A percentile compares a stretch with the other conserved stretches of the same genome.
phyloP scores from a whole-genome alignment of 2,888 invertebrate genomes.

The Eucriotettix oculatus region DNA sequence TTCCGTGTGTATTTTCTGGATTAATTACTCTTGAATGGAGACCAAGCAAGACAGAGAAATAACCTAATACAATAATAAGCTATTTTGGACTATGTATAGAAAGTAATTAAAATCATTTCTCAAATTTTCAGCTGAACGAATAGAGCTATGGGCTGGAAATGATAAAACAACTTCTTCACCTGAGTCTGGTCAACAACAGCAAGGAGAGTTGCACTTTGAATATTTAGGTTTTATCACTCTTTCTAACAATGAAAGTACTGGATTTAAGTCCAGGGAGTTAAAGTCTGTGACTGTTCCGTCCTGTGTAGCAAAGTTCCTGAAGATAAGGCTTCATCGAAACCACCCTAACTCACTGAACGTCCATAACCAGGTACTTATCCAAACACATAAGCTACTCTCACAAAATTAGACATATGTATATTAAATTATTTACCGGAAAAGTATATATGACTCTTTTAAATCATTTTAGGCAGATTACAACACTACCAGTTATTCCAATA shows the following conservation, averaged over 20 bases:
- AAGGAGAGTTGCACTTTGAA: slow-evolving; percentile 36
- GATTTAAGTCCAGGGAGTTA: slow-evolving; percentile 64
- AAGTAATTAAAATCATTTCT: too few species aligned
- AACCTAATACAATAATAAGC: too few species aligned
- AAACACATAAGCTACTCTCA: too few species aligned
- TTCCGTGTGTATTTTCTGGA: too few species aligned
- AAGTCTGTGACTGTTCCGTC: slow-evolving; percentile 67
- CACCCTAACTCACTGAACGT: slow-evolving; percentile 66
- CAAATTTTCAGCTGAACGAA: slow-evolving; percentile 41
- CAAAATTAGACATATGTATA: too few species aligned
- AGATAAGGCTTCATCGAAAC: slow-evolving; percentile 68
- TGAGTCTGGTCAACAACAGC: slow-evolving; percentile 8
- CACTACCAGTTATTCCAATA: background rate
- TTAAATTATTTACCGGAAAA: too few species aligned
- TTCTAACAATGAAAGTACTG: slow-evolving; percentile 61
- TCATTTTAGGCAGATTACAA: too few species aligned
- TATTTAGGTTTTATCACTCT: slow-evolving; percentile 59
- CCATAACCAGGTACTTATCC: slow-evolving; percentile 53
- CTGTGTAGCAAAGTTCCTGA: slow-evolving; percentile 49
- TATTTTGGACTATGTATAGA: too few species aligned
- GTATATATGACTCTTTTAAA: too few species aligned
- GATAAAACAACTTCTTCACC: slow-evolving; percentile 16
- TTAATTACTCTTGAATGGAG: too few species aligned
- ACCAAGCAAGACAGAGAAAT: too few species aligned
- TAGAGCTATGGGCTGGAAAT: slow-evolving; percentile 51